Evolutionary conservation across 2,888 invertebrate genomes (phyloP), one percentile per base, ranked within the genome.

Genomic region (Perdita meconis): DNA sequence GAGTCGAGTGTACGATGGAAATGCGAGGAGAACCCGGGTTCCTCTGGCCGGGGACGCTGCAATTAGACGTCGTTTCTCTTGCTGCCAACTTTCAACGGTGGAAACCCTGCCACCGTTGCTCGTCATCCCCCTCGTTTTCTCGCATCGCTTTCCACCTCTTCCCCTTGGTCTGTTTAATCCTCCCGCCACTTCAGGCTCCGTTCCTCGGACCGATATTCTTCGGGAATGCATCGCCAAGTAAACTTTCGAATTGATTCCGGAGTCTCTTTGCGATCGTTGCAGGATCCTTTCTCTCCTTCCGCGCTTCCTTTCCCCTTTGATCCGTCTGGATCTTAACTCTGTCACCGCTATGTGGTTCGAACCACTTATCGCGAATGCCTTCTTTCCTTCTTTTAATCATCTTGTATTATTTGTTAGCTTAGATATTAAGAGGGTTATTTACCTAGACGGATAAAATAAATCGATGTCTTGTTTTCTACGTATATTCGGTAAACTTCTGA

Each of bases 41-140:
- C 30, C 30, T 44, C 57, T 56, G 38, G 26, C 30, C 60, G 19
- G 55, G 73, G 47, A 69, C 56, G 44, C 56, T 71, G 79, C 80
- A 82, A 82, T 82, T 82, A 82, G 69, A 74, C 74, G 71, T 63
- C 53, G 70, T 55, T 81, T 76, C 65, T 75, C 55, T 30, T 42
- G 51, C 26, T 59, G 56, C 26, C 60, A 74, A 76, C 65, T 73
- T 73, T 74, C 51, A 55, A 65, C 55, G 64, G 26, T 34, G 13
- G 19, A 53, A 51, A 42, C 8, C 50, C 34, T 10, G 16, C 24
- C 50, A 36, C 12, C 19, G 26, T 8, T 34, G 26, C 22, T 50
- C 13, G 4, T 34, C 10, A 22, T 47, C 6, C 34, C n/a, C 24
- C 40, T 38, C 40, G n/a, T 60, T 51, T 34, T 30, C 61, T 50